These are phyloP conservation scores for Eupithecia dodoneata DNA, from an alignment of 2,888 invertebrate species.

Conservation along the genomic window DNA sequence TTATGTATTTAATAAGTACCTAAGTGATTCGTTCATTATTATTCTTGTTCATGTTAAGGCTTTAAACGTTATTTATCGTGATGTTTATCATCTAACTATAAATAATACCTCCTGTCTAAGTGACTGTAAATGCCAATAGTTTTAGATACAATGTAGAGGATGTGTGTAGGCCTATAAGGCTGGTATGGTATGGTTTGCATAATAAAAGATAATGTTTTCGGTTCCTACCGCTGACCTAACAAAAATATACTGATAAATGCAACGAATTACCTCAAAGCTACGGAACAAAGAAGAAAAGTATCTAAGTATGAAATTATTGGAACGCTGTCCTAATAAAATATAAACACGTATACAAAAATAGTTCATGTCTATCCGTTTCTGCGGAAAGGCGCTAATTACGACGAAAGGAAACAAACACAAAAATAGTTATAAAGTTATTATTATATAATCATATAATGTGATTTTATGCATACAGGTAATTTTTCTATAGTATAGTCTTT, in stretches of 20 bases:
- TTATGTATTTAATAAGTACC: background rate
- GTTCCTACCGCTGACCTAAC: background rate
- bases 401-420: too few species aligned
- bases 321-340: background rate
- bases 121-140: conserved; percentile 10
- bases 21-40: background rate
- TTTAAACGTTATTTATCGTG: background rate
- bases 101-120: background rate
- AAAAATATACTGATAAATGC: background rate
- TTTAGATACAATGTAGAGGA: conserved; percentile 16
- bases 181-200: background rate
- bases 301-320: background rate
- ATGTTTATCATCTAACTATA: background rate
- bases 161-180: conserved; percentile 16
- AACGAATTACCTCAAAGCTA: background rate
- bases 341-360: too few species aligned
- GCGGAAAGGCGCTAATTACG: too few species aligned
- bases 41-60: background rate
- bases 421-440: too few species aligned
- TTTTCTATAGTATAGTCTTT: too few species aligned
- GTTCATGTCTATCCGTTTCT: too few species aligned
- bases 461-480: too few species aligned
- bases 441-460: too few species aligned
- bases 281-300: background rate
- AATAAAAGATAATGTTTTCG: background rate